Evolutionary conservation across 1,140 invertebrate species (phyloP).

Genomic region (Drosophila kikkawai): DNA sequence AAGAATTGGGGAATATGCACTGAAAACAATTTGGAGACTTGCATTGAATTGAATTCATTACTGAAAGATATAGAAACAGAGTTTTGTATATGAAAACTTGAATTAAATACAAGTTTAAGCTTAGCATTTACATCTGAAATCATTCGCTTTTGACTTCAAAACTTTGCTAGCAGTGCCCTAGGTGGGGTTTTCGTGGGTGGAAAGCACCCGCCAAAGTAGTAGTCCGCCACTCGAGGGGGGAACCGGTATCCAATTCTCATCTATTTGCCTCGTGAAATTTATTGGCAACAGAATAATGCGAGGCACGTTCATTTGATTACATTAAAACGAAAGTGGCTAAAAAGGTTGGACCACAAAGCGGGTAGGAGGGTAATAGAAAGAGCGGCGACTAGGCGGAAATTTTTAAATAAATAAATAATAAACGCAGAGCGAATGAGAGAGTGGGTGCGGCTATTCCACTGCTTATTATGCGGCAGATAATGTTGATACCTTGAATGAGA

Average conservation of each 20-base stretch:
- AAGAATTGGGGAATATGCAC: constrained; percentile 16
- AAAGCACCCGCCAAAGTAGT: constrained; percentile 24
- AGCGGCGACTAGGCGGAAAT: constrained; percentile 54
- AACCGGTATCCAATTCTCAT: constrained; percentile 47
- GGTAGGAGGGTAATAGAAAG: neutral
- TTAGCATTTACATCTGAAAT: neutral
- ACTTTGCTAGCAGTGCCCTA: neutral
- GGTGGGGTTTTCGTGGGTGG: constrained; percentile 14
- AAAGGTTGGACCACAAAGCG: constrained; percentile 66
- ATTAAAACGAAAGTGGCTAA: constrained; percentile 84
- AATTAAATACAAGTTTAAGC: neutral
- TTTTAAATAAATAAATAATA: constrained; percentile 84
- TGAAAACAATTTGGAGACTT: neutral
- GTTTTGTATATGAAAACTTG: neutral
- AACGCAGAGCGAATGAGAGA: constrained; percentile 38
- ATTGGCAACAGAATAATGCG: constrained; percentile 79
- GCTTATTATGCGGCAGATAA: constrained; percentile 45
- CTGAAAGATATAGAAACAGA: neutral
- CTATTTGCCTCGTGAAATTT: constrained; percentile 80
- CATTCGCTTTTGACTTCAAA: neutral
- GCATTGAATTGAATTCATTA: neutral
- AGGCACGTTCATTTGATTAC: constrained; percentile 83
- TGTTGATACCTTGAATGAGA: constrained; percentile 38
- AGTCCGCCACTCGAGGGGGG: constrained; percentile 15
- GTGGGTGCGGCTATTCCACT: constrained; percentile 15